Evolutionary conservation across 2,888 invertebrate genomes (phyloP), one percentile per base, ranked within the genome.

Genomic region (Pterostichus niger): DNA sequence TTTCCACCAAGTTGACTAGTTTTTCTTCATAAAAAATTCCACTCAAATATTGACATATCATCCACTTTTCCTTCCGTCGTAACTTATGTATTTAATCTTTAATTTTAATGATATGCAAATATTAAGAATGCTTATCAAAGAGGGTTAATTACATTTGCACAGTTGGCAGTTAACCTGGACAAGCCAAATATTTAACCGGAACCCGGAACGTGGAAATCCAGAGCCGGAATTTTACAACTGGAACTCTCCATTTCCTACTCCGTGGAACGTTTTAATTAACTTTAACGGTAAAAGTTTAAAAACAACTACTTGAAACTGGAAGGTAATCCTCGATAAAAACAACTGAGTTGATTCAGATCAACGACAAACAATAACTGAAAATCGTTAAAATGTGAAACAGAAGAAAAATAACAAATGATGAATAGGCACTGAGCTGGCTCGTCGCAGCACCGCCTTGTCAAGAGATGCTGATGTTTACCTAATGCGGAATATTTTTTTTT

Each of bases 121-220:
- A 64, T 11, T 59, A 24, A 9, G 11, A 49, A 9, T 31, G 54
- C 3, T 13, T 13, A 59, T 64, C 35, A 13, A 11, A 64, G 33
- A n/a, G 33, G 33, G n/a, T 64, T 64, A 64, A 64, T 64, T 64
- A 64, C 64, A 64, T 64, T 64, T 64, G n/a, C 64, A 33, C 64
- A 33, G 33, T 40, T 40, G 33, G 33, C 64, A 33, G 10, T 64
- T 59, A 64, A 59, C 59, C 64, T 61, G 59, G 31, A 31, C 31
- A 13, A 2, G 2, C 33, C 64, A 64, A 64, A 64, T 64, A 64
- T 64, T 64, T 64, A 64, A 64, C 64, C 64, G 64, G 64, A 64
- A 64, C 49, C 40, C 9, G 40, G 40, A 40, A 40, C 40, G 40
- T 49, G 9, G 11, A 49, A 49, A 2, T 49, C 49, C 49, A 49